Percentiles rank a stretch among this genome's conserved stretches.
Conservation (phyloP, 2,113 vertebrate species). For the Dromas ardeola region DNA sequence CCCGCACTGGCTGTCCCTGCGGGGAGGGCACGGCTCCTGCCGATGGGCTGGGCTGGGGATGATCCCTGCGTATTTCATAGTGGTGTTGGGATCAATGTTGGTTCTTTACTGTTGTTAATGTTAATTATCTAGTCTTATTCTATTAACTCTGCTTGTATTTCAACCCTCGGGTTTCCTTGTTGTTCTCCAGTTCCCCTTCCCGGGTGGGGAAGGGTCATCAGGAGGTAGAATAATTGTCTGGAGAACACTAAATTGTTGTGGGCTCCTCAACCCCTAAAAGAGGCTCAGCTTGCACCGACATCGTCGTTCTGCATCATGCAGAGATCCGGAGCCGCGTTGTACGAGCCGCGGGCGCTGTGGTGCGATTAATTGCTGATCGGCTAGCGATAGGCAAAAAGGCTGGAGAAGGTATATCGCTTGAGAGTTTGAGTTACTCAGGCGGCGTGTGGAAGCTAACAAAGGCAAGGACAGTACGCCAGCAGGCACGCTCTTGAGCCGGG, state of each 20-base stretch:
- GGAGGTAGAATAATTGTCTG: no score
- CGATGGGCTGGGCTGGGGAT: no score
- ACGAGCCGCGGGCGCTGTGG: neutral
- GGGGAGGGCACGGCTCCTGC: no score
- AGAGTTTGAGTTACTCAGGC: neutral
- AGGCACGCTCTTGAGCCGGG: rapidly evolving
- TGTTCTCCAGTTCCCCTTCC: no score
- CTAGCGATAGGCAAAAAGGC: neutral
- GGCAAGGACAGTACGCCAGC: rapidly evolving
- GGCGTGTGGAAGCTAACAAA: neutral
- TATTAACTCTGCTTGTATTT: neutral
- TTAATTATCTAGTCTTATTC: neutral
- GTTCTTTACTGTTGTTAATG: neutral
- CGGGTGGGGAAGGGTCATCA: no score
- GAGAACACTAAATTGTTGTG: no score
- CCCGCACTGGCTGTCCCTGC: no score
- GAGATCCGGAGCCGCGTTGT: neutral
- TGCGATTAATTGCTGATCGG: no score
- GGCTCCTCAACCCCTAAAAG: neutral
- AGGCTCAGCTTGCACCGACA: neutral
- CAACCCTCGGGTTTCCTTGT: no score
- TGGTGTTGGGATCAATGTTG: no score
- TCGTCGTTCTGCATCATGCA: neutral
- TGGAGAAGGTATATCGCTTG: rapidly evolving
- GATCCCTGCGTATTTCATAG: neutral